phyloP scores from a whole-genome alignment of 2,113 vertebrate species.

The Macaca mulatta region DNA sequence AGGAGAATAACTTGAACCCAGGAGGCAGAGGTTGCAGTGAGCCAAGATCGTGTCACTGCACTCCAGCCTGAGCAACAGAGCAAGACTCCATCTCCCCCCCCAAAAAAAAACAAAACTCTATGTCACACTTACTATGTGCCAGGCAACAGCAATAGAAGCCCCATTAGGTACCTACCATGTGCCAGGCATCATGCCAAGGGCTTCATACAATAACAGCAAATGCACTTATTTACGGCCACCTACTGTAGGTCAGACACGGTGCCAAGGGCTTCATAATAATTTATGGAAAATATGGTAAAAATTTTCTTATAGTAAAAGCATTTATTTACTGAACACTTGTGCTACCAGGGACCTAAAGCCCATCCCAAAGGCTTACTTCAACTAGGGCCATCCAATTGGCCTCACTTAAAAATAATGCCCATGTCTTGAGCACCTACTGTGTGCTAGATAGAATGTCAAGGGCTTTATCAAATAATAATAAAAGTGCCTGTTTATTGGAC shows the following conservation, averaged over 20 bases:
- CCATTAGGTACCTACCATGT: background rate
- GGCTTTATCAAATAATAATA: background rate
- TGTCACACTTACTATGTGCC: background rate
- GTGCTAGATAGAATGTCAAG: background rate
- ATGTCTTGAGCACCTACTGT: background rate
- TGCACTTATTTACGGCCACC: background rate
- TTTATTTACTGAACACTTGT: background rate
- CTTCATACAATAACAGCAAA: background rate
- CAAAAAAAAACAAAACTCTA: too few relatives aligned
- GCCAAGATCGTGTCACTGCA: too few relatives aligned
- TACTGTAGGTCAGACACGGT: background rate
- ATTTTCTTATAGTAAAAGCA: background rate
- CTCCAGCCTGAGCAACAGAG: too few relatives aligned
- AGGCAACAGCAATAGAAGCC: too few relatives aligned
- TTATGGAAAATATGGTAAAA: background rate
- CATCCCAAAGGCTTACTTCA: background rate
- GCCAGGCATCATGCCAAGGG: background rate
- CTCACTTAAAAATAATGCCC: background rate
- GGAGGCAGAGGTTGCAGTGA: too few relatives aligned
- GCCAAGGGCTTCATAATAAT: background rate
- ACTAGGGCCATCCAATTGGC: background rate
- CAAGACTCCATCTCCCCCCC: too few relatives aligned
- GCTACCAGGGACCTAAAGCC: background rate
- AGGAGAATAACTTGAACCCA: too few relatives aligned
- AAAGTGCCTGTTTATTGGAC: background rate